Conservation (phyloP, 2,797 vertebrate genomes). For the Enteromius anoplus region DNA sequence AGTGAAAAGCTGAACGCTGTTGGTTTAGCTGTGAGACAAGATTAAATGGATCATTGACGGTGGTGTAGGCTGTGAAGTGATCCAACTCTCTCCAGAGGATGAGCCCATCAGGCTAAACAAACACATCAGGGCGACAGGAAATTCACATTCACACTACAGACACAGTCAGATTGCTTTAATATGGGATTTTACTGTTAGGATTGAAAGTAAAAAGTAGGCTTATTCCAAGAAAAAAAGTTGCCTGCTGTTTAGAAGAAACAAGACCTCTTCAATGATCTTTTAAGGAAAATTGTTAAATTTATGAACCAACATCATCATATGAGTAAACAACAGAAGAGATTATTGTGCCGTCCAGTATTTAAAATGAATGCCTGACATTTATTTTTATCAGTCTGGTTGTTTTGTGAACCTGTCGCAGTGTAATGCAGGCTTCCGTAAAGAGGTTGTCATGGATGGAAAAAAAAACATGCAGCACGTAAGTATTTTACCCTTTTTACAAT, state of each 20-base stretch:
- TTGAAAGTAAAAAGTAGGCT: not conserved
- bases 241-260: not conserved
- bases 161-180: constrained; percentile 68
- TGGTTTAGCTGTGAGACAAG: constrained; percentile 83
- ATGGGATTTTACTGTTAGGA: constrained; percentile 5
- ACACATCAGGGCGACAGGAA: constrained; percentile 76
- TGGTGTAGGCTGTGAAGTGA: constrained; percentile 86
- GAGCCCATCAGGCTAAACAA: constrained; percentile 89
- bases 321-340: not conserved
- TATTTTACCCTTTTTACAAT: not conserved
- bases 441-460: not conserved
- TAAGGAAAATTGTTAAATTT: not conserved
- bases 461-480: not conserved
- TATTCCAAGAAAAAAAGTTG: not conserved
- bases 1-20: constrained; percentile 68
- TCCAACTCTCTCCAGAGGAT: constrained; percentile 77
- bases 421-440: not conserved
- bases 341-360: not conserved
- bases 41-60: constrained; percentile 96
- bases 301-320: too few relatives aligned
- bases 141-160: constrained; percentile 15
- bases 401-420: not conserved
- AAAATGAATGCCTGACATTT: not conserved
- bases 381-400: not conserved
- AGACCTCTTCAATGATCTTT: not conserved